These are phyloP conservation scores for Cyrtodaria siliqua DNA, from an alignment of 2,888 invertebrate species.

Conservation along the genomic window DNA sequence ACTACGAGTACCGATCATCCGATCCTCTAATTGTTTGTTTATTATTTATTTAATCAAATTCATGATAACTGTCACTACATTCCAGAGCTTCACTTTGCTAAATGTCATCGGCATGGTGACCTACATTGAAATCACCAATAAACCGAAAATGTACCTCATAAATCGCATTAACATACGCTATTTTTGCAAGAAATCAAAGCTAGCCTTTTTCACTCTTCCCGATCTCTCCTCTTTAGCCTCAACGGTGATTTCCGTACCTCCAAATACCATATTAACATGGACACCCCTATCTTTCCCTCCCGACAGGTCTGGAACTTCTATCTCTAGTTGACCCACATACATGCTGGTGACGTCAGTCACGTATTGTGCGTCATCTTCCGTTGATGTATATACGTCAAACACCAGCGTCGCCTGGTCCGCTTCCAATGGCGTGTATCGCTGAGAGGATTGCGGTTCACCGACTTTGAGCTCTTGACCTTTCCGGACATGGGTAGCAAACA, in stretches of 20 bases:
- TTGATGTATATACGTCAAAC: slow-evolving; percentile 61
- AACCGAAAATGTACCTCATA: not conserved
- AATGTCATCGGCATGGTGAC: too few relatives aligned
- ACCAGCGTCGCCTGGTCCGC: slow-evolving; percentile 55
- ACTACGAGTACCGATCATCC: too few relatives aligned
- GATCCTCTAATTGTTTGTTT: too few relatives aligned
- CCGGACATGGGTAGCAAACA: slow-evolving; percentile 64
- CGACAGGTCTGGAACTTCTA: slow-evolving; percentile 46
- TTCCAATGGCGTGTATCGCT: slow-evolving; percentile 56
- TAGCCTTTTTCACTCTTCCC: slow-evolving; percentile 45
- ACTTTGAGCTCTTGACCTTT: slow-evolving; percentile 60
- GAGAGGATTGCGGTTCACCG: slow-evolving; percentile 49
- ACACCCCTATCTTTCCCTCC: slow-evolving; percentile 61
- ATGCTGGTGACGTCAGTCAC: slow-evolving; percentile 56
- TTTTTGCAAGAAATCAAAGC: slow-evolving; percentile 45
- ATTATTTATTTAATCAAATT: too few relatives aligned
- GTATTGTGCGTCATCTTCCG: slow-evolving; percentile 54
- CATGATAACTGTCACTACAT: too few relatives aligned
- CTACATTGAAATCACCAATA: not conserved
- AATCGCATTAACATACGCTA: not conserved
- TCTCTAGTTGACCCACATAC: slow-evolving; percentile 62
- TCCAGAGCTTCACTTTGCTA: too few relatives aligned
- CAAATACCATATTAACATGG: slow-evolving; percentile 60
- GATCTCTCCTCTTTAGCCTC: slow-evolving; percentile 56
- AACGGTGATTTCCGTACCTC: slow-evolving; percentile 67